Evolutionary conservation across 2,113 vertebrate species (phyloP).

Genomic region (Bucco capensis): DNA sequence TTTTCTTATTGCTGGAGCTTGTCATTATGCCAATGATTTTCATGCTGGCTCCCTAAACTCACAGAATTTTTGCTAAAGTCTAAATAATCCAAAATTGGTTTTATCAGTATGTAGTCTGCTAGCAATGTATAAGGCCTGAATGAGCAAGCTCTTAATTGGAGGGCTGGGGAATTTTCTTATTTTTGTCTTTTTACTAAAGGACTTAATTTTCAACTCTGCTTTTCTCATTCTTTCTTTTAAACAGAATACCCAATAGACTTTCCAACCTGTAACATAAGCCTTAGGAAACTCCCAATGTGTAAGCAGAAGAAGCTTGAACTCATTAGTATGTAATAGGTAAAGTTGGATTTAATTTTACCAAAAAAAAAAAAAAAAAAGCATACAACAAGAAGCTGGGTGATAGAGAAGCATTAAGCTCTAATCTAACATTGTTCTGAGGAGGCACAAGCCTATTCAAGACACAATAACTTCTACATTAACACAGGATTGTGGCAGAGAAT

Average conservation of each 20-base stretch:
- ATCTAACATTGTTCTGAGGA: constrained; percentile 24
- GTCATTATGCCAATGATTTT: constrained; percentile 29
- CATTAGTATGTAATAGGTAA: constrained; percentile 6
- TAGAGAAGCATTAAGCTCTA: not conserved
- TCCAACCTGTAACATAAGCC: not conserved
- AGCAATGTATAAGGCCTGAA: not conserved
- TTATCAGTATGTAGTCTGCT: constrained; percentile 15
- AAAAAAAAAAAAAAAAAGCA: not conserved
- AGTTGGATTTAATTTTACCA: not conserved
- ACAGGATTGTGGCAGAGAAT: not conserved
- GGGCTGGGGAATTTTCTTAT: not conserved
- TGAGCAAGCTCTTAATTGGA: not conserved
- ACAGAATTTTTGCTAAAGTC: not conserved
- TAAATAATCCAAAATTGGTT: constrained; percentile 35
- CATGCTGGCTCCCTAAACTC: constrained; percentile 16
- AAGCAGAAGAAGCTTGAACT: not conserved
- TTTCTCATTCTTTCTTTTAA: not conserved
- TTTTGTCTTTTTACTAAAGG: constrained; percentile 19
- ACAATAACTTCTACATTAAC: not conserved
- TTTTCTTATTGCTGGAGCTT: constrained; percentile 29
- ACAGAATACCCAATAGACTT: not conserved
- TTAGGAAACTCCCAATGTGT: not conserved
- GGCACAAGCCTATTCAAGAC: not conserved
- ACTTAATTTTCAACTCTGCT: constrained; percentile 1
- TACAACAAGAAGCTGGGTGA: not conserved